Conservation (phyloP, 2,888 invertebrate genomes). For the Sabatieria punctata region DNA sequence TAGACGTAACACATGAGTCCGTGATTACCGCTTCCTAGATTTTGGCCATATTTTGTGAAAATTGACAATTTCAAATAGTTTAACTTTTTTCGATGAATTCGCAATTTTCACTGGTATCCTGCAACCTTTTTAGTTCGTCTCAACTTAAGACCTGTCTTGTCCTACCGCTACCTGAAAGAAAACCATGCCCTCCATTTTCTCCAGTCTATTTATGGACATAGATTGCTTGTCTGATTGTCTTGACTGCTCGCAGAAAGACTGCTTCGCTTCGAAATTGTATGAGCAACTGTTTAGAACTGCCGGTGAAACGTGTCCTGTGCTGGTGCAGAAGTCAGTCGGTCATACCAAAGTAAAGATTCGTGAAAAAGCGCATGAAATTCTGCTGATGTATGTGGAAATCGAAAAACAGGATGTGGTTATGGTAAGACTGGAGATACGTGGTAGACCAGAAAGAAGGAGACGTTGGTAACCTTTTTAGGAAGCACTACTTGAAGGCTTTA, state of each 20-base stretch:
- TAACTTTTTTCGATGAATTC: neutral
- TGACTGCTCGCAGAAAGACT: no score
- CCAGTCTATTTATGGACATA: no score
- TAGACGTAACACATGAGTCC: no score
- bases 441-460: constrained; percentile 1
- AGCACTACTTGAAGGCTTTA: constrained; percentile 77
- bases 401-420: constrained; percentile 75
- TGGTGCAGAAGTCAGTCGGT: constrained; percentile 77
- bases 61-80: no score
- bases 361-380: constrained; percentile 70
- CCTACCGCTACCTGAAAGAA: no score
- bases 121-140: neutral
- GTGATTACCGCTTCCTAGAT: no score
- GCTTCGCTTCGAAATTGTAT: no score
- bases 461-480: constrained; percentile 39
- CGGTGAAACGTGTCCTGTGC: constrained; percentile 68
- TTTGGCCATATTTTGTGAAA: no score
- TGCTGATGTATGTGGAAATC: constrained; percentile 82
- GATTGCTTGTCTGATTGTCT: no score
- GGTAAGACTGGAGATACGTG: constrained; percentile 9
- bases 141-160: neutral
- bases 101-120: constrained; percentile 1
- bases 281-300: no score
- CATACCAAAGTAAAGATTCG: constrained; percentile 77
- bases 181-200: no score